Evolutionary conservation across 30 jellyfish, hydroid and myxozoan species (phyloP), one percentile per base, ranked within the genome.

Genomic region (Phacellophora camtschatica): DNA sequence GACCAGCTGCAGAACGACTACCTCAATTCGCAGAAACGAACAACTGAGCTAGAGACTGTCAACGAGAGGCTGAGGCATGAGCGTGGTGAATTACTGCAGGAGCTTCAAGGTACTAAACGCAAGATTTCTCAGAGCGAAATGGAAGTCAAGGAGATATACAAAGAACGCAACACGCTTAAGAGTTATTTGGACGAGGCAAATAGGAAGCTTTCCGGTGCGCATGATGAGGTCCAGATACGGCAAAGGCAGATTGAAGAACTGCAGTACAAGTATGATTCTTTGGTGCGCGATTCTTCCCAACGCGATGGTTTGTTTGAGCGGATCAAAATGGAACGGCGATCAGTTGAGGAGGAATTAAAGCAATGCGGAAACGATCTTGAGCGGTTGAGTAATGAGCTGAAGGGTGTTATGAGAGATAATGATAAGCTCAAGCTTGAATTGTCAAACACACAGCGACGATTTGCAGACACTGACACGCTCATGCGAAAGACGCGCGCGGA

Each of bases 1-100:
- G 99, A 93, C 58, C 95, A 86, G 63, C 84, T 93, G 61, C 97
- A 93, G 63, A 78, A 95, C 7, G 97, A 93, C 49, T 84, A 70
- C 57, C 73, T 87, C 35, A 41, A 92, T 13, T 59, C 95, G 3
- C 99, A 93, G 80, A 93, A 93, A 74, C 96, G 96, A 13, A 50
- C 66, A 30, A 84, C 94, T 37, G 99, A 93, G 72, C 82, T 93
- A 63, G 93, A 86, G 66, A 88, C 97, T 4, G 83, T 68, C 35
- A 86, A 86, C 45, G 97, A 93, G 66, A 54, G 96, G 77, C 84
- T 84, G 74, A 93, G 89, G 42, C 97, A 87, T 31, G 99, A 93
- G 27, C 92, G 93, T 7, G 85, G 85, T 22, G 99, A 93, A 71
- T 72, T 93, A 50, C 56, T 93, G 66, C 89, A 80, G 43, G 99